phyloP scores from a whole-genome alignment of 2,113 vertebrate species.

The Synodontis membranacea region DNA sequence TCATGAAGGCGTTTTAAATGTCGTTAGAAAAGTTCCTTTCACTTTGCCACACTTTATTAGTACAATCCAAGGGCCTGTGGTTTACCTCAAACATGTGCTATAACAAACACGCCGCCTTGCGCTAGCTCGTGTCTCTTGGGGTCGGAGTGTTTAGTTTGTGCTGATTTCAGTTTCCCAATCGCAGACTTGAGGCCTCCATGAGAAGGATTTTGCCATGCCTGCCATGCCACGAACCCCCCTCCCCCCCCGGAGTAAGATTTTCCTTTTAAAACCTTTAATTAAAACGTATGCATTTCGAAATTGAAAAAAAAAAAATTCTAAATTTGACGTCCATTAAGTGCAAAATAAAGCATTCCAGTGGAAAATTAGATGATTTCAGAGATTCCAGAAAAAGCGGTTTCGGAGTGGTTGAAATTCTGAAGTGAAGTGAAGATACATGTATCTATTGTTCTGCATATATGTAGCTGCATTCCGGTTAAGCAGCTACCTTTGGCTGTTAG shows the following conservation, averaged over 20 bases:
- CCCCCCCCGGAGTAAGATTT: not conserved
- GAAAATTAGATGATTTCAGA: no score
- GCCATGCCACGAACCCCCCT: no score
- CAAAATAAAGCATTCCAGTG: no score
- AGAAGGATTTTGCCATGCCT: constrained; percentile 29
- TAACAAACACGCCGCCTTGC: constrained; percentile 21
- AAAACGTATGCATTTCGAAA: not conserved
- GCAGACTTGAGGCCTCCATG: constrained; percentile 37
- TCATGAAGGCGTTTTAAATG: not conserved
- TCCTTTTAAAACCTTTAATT: not conserved
- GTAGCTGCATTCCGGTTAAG: not conserved
- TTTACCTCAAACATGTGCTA: constrained; percentile 34
- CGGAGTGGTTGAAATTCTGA: not conserved
- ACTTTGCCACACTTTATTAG: constrained; percentile 1
- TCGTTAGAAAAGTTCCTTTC: not conserved
- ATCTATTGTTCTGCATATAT: not conserved
- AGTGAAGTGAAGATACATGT: not conserved
- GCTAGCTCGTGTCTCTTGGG: constrained; percentile 24
- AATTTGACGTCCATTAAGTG: not conserved
- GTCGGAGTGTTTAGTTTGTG: constrained; percentile 14
- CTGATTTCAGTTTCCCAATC: constrained; percentile 30
- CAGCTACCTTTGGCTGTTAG: not conserved
- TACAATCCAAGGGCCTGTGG: constrained; percentile 28
- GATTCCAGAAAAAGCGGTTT: no score
- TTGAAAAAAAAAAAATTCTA: not conserved